Evolutionary conservation across 2,888 invertebrate species (phyloP).

Genomic region (Malthinus flaveolus): DNA sequence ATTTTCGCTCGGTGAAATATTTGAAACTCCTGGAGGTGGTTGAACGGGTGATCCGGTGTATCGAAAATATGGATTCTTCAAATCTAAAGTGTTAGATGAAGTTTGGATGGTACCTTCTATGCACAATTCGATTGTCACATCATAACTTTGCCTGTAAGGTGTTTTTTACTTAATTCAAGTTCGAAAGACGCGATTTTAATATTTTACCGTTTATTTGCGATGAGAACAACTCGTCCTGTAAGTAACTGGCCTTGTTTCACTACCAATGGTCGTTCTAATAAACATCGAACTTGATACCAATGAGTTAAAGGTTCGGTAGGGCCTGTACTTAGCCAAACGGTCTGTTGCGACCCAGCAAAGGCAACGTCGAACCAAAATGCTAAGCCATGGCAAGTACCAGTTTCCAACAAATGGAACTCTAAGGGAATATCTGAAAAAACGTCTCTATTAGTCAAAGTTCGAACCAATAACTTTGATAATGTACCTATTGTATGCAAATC

Average conservation of each 20-base stretch:
- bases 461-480: too few relatives aligned
- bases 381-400: constrained; percentile 94
- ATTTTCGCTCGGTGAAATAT: constrained; percentile 89
- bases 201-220: constrained; percentile 90
- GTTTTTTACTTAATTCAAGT: neutral
- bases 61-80: constrained; percentile 98
- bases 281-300: constrained; percentile 98
- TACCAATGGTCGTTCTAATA: constrained; percentile 91
- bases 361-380: constrained; percentile 99
- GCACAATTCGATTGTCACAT: constrained; percentile 93
- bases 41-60: constrained; percentile 92
- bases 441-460: too few relatives aligned
- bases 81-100: constrained; percentile 89
- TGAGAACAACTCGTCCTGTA: constrained; percentile 82
- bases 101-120: constrained; percentile 86
- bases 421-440: constrained; percentile 77
- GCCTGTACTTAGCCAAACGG: constrained; percentile 96
- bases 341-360: constrained; percentile 86
- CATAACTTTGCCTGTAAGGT: constrained; percentile 87
- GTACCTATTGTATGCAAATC: constrained; percentile 87
- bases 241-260: constrained; percentile 92
- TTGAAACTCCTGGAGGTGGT: constrained; percentile 90
- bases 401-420: constrained; percentile 88
- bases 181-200: neutral
- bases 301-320: constrained; percentile 98